Percentiles rank a stretch among this genome's conserved stretches.
phyloP scores from a whole-genome alignment of 2,888 invertebrate species.

The Leucozona laternaria region DNA sequence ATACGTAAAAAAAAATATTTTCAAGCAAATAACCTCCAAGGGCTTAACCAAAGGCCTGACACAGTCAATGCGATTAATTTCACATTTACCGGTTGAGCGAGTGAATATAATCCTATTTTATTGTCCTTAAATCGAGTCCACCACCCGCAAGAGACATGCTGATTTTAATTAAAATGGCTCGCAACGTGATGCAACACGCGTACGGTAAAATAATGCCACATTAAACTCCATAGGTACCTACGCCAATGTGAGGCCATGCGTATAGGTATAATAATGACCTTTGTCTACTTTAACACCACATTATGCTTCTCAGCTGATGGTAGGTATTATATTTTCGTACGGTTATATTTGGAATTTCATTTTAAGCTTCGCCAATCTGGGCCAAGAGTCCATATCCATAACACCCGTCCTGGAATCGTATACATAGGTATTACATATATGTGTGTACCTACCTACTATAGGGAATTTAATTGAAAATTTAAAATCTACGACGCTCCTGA shows the following conservation, averaged over 20 bases:
- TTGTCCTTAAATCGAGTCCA: constrained; percentile 17
- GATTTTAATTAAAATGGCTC: constrained; percentile 19
- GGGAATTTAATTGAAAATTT: constrained; percentile 1
- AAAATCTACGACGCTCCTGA: constrained; percentile 8
- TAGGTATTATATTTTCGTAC: neutral
- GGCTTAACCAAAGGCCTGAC: neutral
- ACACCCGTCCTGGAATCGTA: neutral
- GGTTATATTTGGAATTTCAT: constrained; percentile 11
- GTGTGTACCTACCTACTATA: neutral
- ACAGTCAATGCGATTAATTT: constrained; percentile 15
- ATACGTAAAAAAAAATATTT: too few species aligned
- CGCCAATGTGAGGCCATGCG: neutral
- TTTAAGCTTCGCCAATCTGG: constrained; percentile 16
- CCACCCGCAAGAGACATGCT: constrained; percentile 1
- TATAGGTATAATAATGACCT: neutral
- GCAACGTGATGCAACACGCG: neutral
- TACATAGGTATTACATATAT: too few species aligned
- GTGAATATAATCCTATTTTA: constrained; percentile 11
- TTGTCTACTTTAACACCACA: neutral
- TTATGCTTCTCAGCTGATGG: neutral
- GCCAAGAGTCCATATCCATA: neutral
- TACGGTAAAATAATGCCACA: neutral
- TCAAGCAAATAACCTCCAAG: neutral
- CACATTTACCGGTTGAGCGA: constrained; percentile 12
- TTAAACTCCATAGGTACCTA: constrained; percentile 13